These are phyloP conservation scores for Seira sanloemensis DNA, from an alignment of 2,888 invertebrate genomes.

Conservation along the genomic window DNA sequence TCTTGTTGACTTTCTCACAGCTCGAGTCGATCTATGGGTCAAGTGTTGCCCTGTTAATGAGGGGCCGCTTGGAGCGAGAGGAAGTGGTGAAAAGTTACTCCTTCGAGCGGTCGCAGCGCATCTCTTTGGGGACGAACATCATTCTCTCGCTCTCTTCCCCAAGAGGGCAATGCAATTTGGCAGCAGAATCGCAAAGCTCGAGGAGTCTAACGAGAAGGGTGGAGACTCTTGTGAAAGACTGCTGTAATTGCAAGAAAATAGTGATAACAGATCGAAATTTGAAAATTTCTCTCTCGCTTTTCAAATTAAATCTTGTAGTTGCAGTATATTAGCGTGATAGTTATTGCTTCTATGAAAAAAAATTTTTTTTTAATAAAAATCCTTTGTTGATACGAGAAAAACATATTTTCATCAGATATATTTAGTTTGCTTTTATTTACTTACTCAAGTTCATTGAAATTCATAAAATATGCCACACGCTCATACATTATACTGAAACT, in stretches of 20 bases:
- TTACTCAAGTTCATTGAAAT: too few relatives aligned
- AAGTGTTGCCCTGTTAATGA: constrained; percentile 68
- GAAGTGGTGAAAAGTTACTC: constrained; percentile 95
- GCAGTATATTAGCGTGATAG: too few relatives aligned
- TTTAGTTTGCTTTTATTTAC: too few relatives aligned
- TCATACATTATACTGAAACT: too few relatives aligned
- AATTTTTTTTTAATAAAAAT: too few relatives aligned
- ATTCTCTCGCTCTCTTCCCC: constrained; percentile 81
- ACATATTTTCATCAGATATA: too few relatives aligned
- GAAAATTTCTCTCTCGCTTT: too few relatives aligned
- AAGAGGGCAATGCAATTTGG: constrained; percentile 99
- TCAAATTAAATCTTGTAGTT: too few relatives aligned
- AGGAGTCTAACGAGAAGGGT: constrained; percentile 91
- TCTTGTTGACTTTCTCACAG: constrained; percentile 78
- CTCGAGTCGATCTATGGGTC: constrained; percentile 75
- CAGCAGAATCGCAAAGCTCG: constrained; percentile 87
- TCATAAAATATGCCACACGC: too few relatives aligned
- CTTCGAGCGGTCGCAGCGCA: constrained; percentile 84
- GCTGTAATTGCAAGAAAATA: constrained; percentile 15
- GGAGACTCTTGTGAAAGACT: constrained; percentile 81
- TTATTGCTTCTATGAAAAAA: too few relatives aligned
- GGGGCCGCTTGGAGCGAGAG: constrained; percentile 76
- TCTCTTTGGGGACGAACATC: constrained; percentile 81
- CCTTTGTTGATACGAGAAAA: too few relatives aligned
- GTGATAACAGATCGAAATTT: neutral